Conservation (phyloP, 37 sponge, comb jelly and placozoan genomes). For the Haliclona indistincta region DNA sequence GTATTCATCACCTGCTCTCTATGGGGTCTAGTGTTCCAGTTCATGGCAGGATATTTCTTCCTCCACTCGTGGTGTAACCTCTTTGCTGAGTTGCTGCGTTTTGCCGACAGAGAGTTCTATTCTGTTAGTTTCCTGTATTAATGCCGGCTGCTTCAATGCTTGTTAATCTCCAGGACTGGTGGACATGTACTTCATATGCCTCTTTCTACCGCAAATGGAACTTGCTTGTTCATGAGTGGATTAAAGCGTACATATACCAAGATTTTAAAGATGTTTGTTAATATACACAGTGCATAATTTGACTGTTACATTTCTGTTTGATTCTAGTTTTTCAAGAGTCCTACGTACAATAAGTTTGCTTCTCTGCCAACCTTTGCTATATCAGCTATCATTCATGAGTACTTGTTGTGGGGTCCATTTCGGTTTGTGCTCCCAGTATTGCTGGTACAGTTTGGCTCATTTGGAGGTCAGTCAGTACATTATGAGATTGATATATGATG, state of each 20-base stretch:
- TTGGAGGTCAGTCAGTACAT: constrained; percentile 65
- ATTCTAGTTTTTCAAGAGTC: constrained; percentile 52
- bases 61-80: constrained; percentile 84
- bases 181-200: constrained; percentile 76
- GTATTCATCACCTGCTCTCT: constrained; percentile 53
- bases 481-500: neutral
- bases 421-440: constrained; percentile 76
- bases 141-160: neutral
- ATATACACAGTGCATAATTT: neutral
- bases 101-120: constrained; percentile 90
- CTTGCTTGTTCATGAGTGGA: constrained; percentile 87
- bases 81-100: constrained; percentile 70
- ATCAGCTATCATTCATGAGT: constrained; percentile 83
- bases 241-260: constrained; percentile 82
- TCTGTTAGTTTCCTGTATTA: constrained; percentile 23
- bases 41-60: constrained; percentile 82
- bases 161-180: constrained; percentile 73
- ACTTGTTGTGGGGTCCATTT: constrained; percentile 72
- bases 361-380: constrained; percentile 67
- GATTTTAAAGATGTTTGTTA: constrained; percentile 70
- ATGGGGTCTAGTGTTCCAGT: constrained; percentile 58
- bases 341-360: constrained; percentile 47
- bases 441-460: constrained; percentile 48
- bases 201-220: constrained; percentile 91
- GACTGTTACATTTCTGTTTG: neutral